phyloP scores from a whole-genome alignment of 2,113 vertebrate species.

The Pollachius pollachius region DNA sequence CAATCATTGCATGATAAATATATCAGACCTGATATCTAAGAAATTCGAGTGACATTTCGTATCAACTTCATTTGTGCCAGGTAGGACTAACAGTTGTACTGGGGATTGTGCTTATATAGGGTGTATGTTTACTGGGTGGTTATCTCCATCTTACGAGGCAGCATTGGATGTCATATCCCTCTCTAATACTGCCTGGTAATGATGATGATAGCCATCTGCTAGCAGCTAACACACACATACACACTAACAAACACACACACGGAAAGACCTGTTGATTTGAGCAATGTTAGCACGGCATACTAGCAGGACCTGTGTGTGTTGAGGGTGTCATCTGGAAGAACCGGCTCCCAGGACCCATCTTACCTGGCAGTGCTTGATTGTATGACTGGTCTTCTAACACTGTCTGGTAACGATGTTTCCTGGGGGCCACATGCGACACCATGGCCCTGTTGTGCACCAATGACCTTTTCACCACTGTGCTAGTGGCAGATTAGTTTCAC shows the following conservation, averaged over 20 bases:
- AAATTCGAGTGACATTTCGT: too few relatives aligned
- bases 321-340: constrained; percentile 2
- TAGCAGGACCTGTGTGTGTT: not conserved
- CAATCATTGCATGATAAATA: too few relatives aligned
- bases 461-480: too few relatives aligned
- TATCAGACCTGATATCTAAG: too few relatives aligned
- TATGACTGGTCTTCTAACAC: constrained; percentile 92
- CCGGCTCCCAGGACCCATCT: constrained; percentile 94
- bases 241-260: not conserved
- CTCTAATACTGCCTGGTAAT: constrained; percentile 99
- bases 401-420: constrained; percentile 99
- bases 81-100: too few relatives aligned
- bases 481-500: too few relatives aligned
- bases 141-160: constrained; percentile 99
- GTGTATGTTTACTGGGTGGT: constrained; percentile 60
- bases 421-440: constrained; percentile 72
- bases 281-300: constrained; percentile 10
- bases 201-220: constrained; percentile 88
- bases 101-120: too few relatives aligned
- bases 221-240: constrained; percentile 18
- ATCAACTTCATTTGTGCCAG: too few relatives aligned
- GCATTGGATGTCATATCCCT: constrained; percentile 93
- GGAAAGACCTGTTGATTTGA: not conserved
- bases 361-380: constrained; percentile 99
- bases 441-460: not conserved